phyloP scores from a whole-genome alignment of 30 jellyfish, hydroid and myxozoan genomes.

The Nemopilema nomurai region DNA sequence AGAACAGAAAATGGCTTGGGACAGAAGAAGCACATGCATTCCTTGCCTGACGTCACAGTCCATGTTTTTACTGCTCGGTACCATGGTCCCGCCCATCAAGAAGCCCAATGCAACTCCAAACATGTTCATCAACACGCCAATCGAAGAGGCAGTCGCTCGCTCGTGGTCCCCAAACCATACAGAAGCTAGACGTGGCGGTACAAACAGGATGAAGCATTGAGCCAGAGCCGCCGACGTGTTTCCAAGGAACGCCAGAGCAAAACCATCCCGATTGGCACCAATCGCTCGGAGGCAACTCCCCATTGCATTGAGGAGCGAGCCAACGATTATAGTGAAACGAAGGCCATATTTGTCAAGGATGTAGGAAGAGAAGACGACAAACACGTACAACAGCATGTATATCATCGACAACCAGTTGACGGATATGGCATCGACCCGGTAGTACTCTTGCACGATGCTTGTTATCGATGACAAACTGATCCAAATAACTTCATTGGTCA shows the following conservation, averaged over 20 bases:
- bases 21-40: conserved; percentile 59
- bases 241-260: conserved; percentile 78
- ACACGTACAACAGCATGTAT: conserved; percentile 71
- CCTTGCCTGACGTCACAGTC: conserved; percentile 65
- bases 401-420: conserved; percentile 90
- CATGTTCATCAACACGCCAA: conserved; percentile 87
- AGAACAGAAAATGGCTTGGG: conserved; percentile 86
- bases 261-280: conserved; percentile 90
- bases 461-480: conserved; percentile 86
- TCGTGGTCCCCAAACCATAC: conserved; percentile 94
- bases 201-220: conserved; percentile 75
- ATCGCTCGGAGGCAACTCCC: conserved; percentile 86
- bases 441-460: conserved; percentile 79
- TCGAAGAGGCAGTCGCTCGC: conserved; percentile 94
- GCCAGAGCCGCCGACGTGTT: conserved; percentile 89
- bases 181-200: conserved; percentile 93
- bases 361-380: conserved; percentile 71
- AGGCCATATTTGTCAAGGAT: conserved; percentile 81
- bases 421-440: conserved; percentile 65
- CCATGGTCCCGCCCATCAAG: conserved; percentile 89
- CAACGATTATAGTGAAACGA: conserved; percentile 74
- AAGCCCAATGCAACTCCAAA: conserved; percentile 93
- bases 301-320: conserved; percentile 81
- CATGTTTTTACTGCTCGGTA: conserved; percentile 69
- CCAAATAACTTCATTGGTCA: conserved; percentile 91